phyloP scores from a whole-genome alignment of 2,888 invertebrate genomes.

The Bombylius major region DNA sequence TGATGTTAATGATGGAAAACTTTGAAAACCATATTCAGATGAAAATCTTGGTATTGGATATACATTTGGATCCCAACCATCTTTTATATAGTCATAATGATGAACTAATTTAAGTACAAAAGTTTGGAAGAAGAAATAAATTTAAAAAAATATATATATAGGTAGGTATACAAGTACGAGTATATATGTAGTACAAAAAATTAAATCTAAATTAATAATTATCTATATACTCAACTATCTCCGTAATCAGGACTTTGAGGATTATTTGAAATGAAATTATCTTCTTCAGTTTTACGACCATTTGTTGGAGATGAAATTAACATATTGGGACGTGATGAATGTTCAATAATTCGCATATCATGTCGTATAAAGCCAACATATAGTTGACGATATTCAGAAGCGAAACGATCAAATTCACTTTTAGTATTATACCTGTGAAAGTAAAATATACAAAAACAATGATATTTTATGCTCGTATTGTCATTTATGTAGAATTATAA shows the following conservation, averaged over 20 bases:
- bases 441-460: conserved; percentile 6
- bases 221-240: conserved; percentile 47
- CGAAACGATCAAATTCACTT: conserved; percentile 42
- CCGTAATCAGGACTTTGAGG: conserved; percentile 74
- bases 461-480: too few species aligned
- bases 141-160: neutral
- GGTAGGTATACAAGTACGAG: too few species aligned
- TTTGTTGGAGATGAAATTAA: conserved; percentile 88
- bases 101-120: conserved; percentile 48
- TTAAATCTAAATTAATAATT: too few species aligned
- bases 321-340: conserved; percentile 30
- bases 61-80: conserved; percentile 67
- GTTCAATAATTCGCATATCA: conserved; percentile 34
- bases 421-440: conserved; percentile 43
- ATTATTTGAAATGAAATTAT: conserved; percentile 64
- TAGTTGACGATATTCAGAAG: conserved; percentile 65
- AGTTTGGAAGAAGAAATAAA: neutral
- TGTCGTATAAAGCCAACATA: conserved; percentile 67
- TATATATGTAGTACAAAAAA: too few species aligned
- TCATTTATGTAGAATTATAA: neutral
- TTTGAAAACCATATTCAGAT: conserved; percentile 94
- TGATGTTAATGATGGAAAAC: conserved; percentile 63
- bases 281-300: conserved; percentile 55
- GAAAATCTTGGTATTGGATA: conserved; percentile 77
- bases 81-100: conserved; percentile 71